A percentile compares a stretch with the other conserved stretches of the same genome.
Conservation (phyloP, 2,113 vertebrate genomes). For the Antechinus stuartii region DNA sequence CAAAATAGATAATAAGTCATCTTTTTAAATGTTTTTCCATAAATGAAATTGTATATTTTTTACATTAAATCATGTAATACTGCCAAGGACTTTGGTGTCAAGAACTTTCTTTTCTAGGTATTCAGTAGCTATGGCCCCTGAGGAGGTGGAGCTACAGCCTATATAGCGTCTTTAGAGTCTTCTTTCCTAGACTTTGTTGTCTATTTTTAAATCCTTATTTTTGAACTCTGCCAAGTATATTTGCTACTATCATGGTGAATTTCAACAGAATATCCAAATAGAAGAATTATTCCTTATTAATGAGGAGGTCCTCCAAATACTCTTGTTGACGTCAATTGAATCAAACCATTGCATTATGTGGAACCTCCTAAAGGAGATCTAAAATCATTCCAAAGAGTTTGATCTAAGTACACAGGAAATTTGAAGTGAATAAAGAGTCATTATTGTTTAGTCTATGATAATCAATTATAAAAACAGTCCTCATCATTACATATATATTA, state of each 20-base stretch:
- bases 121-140: neutral
- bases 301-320: neutral
- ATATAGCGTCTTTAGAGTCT: neutral
- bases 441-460: neutral
- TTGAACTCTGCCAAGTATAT: neutral
- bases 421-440: neutral
- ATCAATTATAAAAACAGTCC: neutral
- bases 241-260: neutral
- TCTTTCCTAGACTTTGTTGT: neutral
- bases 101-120: neutral
- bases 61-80: neutral
- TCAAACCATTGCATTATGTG: neutral
- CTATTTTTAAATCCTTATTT: neutral
- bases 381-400: neutral
- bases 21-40: neutral
- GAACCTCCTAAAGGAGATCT: neutral
- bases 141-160: neutral
- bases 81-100: neutral
- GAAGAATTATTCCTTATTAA: neutral
- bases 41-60: neutral
- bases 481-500: neutral
- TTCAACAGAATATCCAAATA: neutral
- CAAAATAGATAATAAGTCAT: neutral
- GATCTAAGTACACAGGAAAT: neutral
- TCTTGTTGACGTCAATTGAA: neutral